Percentiles rank a stretch among this genome's conserved stretches.
Evolutionary conservation across 2,888 invertebrate genomes (phyloP).

Genomic region (Macaria liturata): DNA sequence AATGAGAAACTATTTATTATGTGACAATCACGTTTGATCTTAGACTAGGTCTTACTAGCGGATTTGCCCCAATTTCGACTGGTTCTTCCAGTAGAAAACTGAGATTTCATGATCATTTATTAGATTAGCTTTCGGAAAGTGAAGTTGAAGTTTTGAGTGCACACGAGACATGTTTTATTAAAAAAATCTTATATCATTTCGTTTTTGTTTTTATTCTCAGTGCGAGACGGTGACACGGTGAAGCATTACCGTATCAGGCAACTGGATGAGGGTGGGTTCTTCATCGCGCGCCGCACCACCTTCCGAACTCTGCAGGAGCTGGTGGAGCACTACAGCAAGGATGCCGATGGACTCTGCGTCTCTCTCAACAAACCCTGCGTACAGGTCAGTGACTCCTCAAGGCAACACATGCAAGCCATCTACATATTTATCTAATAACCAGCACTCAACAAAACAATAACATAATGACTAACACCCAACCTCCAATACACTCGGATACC

Average conservation of each 20-base stretch:
- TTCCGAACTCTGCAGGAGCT: slow-evolving; percentile 98
- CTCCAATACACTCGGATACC: slow-evolving; percentile 25
- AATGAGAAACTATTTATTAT: slow-evolving; percentile 30
- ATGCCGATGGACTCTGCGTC: slow-evolving; percentile 99
- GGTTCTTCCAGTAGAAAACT: slow-evolving; percentile 20
- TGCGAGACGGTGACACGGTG: slow-evolving; percentile 99
- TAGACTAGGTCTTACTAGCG: slow-evolving; percentile 18
- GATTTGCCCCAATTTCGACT: slow-evolving; percentile 21
- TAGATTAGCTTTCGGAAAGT: slow-evolving; percentile 16
- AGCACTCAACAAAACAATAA: slow-evolving; percentile 24
- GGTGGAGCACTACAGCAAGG: slow-evolving; percentile 98
- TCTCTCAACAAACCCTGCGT: slow-evolving; percentile 97
- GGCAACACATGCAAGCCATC: slow-evolving; percentile 16
- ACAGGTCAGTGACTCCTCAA: slow-evolving; percentile 84
- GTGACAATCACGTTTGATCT: slow-evolving; percentile 18
- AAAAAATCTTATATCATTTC: not conserved
- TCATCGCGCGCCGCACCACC: slow-evolving; percentile 98
- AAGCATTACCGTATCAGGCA: slow-evolving; percentile 99
- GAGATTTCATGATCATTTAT: slow-evolving; percentile 11
- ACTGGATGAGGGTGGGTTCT: slow-evolving; percentile 99
- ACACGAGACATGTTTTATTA: not conserved
- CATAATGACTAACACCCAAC: slow-evolving; percentile 31
- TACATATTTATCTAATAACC: slow-evolving; percentile 5
- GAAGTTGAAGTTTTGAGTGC: not conserved
- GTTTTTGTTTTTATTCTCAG: slow-evolving; percentile 78